A percentile compares a stretch with the other conserved stretches of the same genome.
phyloP scores from a whole-genome alignment of 2,113 vertebrate genomes.

The Irena cyanogastra region DNA sequence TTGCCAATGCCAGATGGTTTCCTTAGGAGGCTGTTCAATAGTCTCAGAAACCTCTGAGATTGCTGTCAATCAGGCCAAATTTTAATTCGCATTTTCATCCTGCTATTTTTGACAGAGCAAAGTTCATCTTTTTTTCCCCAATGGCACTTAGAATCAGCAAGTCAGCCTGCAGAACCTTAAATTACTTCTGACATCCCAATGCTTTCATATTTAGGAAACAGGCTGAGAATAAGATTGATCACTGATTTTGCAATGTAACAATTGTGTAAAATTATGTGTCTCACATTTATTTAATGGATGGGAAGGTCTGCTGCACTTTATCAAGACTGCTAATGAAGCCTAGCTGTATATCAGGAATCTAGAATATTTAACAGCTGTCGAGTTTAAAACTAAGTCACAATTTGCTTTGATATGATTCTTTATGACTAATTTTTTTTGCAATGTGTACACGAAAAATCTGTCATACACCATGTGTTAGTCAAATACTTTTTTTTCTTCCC shows the following conservation, averaged over 20 bases:
- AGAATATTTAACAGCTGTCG: background rate
- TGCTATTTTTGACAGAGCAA: background rate
- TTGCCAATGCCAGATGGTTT: conserved; percentile 14
- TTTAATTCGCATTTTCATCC: background rate
- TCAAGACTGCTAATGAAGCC: background rate
- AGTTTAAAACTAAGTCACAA: background rate
- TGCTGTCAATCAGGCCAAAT: background rate
- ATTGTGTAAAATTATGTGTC: background rate
- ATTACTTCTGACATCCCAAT: background rate
- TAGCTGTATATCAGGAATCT: background rate
- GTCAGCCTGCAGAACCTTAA: background rate
- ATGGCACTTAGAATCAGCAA: background rate
- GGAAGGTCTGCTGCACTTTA: background rate
- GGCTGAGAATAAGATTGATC: background rate
- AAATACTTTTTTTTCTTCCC: background rate
- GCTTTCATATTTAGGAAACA: background rate
- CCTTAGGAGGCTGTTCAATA: background rate
- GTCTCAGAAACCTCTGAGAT: background rate
- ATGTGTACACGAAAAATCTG: background rate
- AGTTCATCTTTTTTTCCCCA: background rate
- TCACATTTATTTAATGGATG: background rate
- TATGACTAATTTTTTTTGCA: background rate
- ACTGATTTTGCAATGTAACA: background rate
- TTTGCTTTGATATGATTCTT: background rate
- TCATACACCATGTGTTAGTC: background rate